These are phyloP conservation scores for Macaria notata DNA, from an alignment of 2,888 invertebrate genomes.

Conservation along the genomic window DNA sequence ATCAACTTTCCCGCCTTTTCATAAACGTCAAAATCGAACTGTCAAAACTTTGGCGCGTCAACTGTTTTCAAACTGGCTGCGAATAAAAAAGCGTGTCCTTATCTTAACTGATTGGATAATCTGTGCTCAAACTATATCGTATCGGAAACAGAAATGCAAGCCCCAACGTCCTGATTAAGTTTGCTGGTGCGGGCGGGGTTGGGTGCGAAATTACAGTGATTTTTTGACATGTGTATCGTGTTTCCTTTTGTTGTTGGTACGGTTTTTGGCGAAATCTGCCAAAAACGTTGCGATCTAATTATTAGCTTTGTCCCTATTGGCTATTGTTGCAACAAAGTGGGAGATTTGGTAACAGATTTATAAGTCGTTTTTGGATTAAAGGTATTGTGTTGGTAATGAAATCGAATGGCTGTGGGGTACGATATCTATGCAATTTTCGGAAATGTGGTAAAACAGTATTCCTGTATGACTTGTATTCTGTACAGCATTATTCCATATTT, in stretches of 20 bases:
- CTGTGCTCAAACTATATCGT: constrained; percentile 79
- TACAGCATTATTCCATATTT: too few relatives aligned
- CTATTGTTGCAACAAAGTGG: constrained; percentile 46
- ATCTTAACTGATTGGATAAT: constrained; percentile 83
- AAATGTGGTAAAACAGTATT: constrained; percentile 9
- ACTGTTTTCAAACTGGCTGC: constrained; percentile 39
- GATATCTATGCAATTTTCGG: constrained; percentile 14
- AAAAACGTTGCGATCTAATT: constrained; percentile 72
- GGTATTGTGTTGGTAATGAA: constrained; percentile 43
- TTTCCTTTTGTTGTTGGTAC: constrained; percentile 59
- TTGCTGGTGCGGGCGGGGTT: constrained; percentile 65
- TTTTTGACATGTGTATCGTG: constrained; percentile 69
- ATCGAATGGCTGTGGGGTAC: constrained; percentile 32
- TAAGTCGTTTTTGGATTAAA: constrained; percentile 55
- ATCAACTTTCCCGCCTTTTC: constrained; percentile 40
- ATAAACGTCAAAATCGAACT: constrained; percentile 47
- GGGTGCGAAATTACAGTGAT: constrained; percentile 75
- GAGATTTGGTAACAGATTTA: constrained; percentile 57
- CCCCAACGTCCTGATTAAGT: constrained; percentile 74
- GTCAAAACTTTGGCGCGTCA: constrained; percentile 53
- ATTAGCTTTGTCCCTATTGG: constrained; percentile 67
- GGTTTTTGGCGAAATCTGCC: constrained; percentile 71
- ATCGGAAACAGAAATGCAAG: constrained; percentile 80
- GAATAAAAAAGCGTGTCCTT: constrained; percentile 77
- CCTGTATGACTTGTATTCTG: neutral